Percentiles rank a stretch among this genome's conserved stretches.
Evolutionary conservation across 2,113 vertebrate genomes (phyloP).

Genomic region (Castor canadensis): DNA sequence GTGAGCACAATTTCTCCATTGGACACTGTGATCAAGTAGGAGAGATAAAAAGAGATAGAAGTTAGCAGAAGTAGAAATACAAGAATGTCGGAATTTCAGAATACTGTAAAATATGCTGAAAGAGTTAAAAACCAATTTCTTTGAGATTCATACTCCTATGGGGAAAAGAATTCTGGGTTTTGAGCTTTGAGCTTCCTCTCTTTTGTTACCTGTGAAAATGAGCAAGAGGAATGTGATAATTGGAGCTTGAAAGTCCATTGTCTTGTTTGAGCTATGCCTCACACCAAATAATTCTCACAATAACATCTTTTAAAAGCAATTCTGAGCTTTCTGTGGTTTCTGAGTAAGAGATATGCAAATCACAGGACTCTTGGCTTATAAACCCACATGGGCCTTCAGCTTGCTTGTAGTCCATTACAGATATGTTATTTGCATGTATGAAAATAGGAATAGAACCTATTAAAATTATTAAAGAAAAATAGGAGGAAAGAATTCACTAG

Average conservation of each 20-base stretch:
- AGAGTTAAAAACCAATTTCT: background rate
- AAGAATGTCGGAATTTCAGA: background rate
- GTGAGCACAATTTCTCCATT: background rate
- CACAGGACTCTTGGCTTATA: background rate
- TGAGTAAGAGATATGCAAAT: background rate
- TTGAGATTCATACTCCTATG: background rate
- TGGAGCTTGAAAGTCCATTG: background rate
- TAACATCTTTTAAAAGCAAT: background rate
- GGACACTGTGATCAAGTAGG: background rate
- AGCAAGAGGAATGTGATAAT: background rate
- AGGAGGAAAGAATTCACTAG: too few species aligned
- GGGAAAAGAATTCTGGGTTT: background rate
- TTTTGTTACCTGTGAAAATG: background rate
- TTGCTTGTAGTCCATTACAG: background rate
- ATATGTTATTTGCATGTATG: too few species aligned
- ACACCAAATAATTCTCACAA: background rate
- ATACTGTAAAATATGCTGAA: background rate
- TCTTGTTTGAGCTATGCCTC: too few species aligned
- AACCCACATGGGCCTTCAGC: background rate
- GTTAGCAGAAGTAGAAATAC: background rate
- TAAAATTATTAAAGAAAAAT: too few species aligned
- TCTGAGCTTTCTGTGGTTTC: background rate
- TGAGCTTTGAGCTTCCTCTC: background rate
- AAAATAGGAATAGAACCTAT: too few species aligned
- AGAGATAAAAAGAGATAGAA: background rate